Evolutionary conservation across 2,888 invertebrate species (phyloP), one percentile per base, ranked within the genome.

Genomic region (Glaucopsyche alexis): DNA sequence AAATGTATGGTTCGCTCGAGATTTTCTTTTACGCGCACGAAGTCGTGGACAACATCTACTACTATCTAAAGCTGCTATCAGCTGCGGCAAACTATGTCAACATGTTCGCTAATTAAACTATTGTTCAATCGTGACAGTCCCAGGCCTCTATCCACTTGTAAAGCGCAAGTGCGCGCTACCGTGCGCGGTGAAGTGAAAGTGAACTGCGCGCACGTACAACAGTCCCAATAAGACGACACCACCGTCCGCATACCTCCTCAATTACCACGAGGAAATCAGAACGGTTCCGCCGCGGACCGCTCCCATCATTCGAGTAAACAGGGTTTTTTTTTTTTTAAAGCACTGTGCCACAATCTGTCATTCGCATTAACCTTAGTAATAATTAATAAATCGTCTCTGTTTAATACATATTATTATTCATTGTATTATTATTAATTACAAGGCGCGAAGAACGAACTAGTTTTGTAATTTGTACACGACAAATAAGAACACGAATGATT

Each of bases 221-320:
- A 88, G 89, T 89, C 90, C 91, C 91, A 91, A 90, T 90, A 91
- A 91, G 90, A 91, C 89, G 90, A 89, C 89, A 87, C 85, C 85
- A 84, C 84, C 87, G 89, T 92, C 91, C 91, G 90, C 91, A 91
- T 92, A 91, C 90, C 90, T 87, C 87, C 83, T 84, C 90, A 91
- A 92, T 91, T 91, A 91, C 88, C 89, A 89, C 91, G 81, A 92
- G 91, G 91, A 92, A 91, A 90, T 91, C 89, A 87, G 86, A 85
- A 86, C 86, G 81, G 85, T 89, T 88, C 87, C 87, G 78, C 76
- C 77, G 60, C 14, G 29, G 29, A 60, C 60, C 60, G 76, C 77
- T 78, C 78, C 78, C 77, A 76, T 76, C 75, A 78, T 78, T 78
- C 76, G 73, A 72, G 74, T 71, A 74, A 67, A 75, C 76, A 74